Evolutionary conservation across 2,113 vertebrate genomes (phyloP).

Genomic region (Spilogale gracilis): DNA sequence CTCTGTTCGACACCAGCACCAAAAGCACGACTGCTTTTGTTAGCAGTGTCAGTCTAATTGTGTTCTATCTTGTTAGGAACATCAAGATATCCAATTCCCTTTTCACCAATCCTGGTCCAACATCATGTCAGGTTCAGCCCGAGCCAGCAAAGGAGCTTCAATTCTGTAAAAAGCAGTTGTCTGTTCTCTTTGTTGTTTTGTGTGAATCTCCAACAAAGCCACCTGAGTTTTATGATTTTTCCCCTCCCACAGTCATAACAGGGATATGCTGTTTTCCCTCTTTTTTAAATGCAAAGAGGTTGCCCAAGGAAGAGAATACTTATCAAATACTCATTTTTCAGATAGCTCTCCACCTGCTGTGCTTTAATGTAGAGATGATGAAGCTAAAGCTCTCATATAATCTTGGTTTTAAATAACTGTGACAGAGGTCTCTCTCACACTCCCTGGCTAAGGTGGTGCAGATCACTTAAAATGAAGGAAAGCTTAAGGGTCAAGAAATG

Average conservation of each 20-base stretch:
- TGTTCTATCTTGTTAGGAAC: conserved; percentile 28
- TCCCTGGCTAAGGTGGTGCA: background rate
- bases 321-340: conserved; percentile 20
- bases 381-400: background rate
- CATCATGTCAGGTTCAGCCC: background rate
- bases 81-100: conserved; percentile 6
- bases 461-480: conserved; percentile 9
- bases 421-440: background rate
- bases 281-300: conserved; percentile 42
- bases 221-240: conserved; percentile 19
- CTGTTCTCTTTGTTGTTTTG: background rate
- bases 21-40: background rate
- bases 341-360: background rate
- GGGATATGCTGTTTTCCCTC: background rate
- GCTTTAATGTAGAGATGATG: conserved; percentile 6
- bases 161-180: background rate
- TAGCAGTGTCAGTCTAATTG: background rate
- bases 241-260: background rate
- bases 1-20: background rate
- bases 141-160: background rate
- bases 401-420: conserved; percentile 9
- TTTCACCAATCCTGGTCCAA: background rate
- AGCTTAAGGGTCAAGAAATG: background rate
- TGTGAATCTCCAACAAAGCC: conserved; percentile 34
- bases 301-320: conserved; percentile 36